phyloP scores from a whole-genome alignment of 2,888 invertebrate species.

The Rutpela maculata region DNA sequence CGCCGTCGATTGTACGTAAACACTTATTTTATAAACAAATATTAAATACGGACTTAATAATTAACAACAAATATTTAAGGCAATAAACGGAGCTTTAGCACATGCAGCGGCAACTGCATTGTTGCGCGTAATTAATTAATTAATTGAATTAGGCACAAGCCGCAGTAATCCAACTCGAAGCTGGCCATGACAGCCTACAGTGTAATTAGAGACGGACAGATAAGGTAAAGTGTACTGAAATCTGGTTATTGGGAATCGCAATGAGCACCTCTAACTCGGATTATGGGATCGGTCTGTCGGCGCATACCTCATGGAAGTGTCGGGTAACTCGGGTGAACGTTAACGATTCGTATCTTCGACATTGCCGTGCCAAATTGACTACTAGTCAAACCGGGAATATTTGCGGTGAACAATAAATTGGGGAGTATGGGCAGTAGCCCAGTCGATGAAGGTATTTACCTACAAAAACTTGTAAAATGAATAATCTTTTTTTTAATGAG shows the following conservation, averaged over 20 bases:
- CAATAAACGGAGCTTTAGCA: not conserved
- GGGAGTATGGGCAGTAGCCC: not conserved
- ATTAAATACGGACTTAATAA: not conserved
- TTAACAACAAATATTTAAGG: not conserved
- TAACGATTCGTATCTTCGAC: not conserved
- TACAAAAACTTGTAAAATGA: too few species aligned
- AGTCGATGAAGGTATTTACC: too few species aligned
- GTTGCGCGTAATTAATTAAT: not conserved
- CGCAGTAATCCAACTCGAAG: not conserved
- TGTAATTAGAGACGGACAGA: not conserved
- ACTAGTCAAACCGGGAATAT: not conserved
- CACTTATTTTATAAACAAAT: not conserved
- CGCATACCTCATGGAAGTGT: not conserved
- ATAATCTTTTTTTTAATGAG: too few species aligned
- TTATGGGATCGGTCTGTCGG: not conserved
- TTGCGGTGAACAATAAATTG: not conserved
- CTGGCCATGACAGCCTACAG: not conserved
- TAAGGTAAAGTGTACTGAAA: slow-evolving; percentile 2
- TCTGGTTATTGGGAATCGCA: not conserved
- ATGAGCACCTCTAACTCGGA: not conserved
- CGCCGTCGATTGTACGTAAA: not conserved
- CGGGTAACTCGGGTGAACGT: not conserved
- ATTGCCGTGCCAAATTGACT: not conserved
- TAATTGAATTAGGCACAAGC: not conserved
- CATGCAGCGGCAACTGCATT: not conserved